Percentiles rank a stretch among this genome's conserved stretches.
Evolutionary conservation across 2,888 invertebrate species (phyloP).

Genomic region (Dryomyza anilis): DNA sequence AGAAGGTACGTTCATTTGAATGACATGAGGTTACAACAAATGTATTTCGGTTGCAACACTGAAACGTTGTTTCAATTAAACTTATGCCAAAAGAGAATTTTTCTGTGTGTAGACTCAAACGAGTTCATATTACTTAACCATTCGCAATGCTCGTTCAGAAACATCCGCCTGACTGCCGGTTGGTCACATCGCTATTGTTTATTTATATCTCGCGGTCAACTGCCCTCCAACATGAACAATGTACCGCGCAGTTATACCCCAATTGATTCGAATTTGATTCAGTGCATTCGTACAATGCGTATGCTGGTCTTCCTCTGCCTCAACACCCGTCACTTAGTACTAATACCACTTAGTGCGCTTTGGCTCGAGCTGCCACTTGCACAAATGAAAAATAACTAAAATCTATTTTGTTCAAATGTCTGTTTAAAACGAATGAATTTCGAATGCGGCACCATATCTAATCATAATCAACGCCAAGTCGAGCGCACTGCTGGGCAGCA

Average conservation of each 20-base stretch:
- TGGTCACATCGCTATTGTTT: neutral
- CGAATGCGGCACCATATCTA: slow-evolving; percentile 24
- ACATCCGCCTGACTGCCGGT: neutral
- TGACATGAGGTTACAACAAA: no score
- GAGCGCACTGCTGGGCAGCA: neutral
- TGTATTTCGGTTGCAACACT: no score
- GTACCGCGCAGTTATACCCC: slow-evolving; percentile 17
- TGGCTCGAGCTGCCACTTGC: slow-evolving; percentile 2
- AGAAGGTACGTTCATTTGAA: no score
- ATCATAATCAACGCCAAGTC: slow-evolving; percentile 16
- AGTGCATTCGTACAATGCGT: slow-evolving; percentile 25
- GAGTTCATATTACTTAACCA: slow-evolving; percentile 26
- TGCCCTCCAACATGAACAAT: slow-evolving; percentile 3
- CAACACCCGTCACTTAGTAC: neutral
- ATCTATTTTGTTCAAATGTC: slow-evolving; percentile 29
- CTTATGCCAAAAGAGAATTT: no score
- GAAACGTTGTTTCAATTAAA: no score
- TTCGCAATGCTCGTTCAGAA: slow-evolving; percentile 27
- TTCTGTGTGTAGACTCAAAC: no score
- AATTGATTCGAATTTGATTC: slow-evolving; percentile 35
- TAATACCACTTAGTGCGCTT: neutral
- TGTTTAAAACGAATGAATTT: slow-evolving; percentile 33
- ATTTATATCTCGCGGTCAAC: slow-evolving; percentile 22
- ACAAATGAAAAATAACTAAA: slow-evolving; percentile 32
- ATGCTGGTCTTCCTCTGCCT: slow-evolving; percentile 11